Conservation (phyloP, 2,113 vertebrate genomes). For the Leiothrix lutea region DNA sequence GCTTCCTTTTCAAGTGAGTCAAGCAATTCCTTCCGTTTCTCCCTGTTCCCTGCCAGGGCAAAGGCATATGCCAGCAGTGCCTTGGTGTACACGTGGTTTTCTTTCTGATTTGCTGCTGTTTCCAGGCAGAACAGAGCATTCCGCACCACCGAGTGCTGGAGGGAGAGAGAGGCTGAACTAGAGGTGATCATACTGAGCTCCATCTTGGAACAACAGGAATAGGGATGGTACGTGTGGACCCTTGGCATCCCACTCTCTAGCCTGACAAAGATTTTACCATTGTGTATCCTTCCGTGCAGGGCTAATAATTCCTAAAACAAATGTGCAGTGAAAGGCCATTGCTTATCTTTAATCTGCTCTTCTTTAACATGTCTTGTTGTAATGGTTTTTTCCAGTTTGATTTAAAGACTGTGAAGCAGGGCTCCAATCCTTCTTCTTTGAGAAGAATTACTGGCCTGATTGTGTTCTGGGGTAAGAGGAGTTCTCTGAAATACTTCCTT, state of each 20-base stretch:
- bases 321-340: neutral
- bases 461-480: neutral
- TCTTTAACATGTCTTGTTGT: neutral
- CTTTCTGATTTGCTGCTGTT: neutral
- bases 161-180: neutral
- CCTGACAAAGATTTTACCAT: neutral
- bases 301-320: fast-evolving
- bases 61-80: slow-evolving; percentile 69
- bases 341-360: neutral
- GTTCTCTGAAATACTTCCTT: neutral
- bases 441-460: neutral
- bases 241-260: neutral
- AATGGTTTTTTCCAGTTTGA: neutral
- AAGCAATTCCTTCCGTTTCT: slow-evolving; percentile 6
- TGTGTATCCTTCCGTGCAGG: fast-evolving
- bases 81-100: neutral
- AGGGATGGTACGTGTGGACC: fast-evolving
- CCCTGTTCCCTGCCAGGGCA: slow-evolving; percentile 51
- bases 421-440: neutral
- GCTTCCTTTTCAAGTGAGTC: slow-evolving; percentile 47
- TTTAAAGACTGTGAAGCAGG: neutral
- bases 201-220: fast-evolving
- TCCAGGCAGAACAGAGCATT: slow-evolving; percentile 19
- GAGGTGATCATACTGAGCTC: fast-evolving
- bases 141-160: slow-evolving; percentile 14